Conservation (phyloP, 2,113 vertebrate genomes). For the Sorex araneus region DNA sequence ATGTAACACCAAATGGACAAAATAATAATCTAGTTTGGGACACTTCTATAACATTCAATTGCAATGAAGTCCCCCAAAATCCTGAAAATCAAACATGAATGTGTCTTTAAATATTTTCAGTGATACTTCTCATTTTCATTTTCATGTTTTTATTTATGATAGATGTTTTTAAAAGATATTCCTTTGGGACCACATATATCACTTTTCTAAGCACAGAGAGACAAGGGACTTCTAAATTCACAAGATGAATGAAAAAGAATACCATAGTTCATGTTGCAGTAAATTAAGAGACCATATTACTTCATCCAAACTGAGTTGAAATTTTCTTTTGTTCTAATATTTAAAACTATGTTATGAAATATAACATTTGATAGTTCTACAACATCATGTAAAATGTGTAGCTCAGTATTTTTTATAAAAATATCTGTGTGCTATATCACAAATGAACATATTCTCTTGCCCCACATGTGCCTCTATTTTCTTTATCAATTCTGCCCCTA, state of each 20-base stretch:
- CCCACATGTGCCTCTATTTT: neutral
- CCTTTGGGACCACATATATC: neutral
- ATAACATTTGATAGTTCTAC: neutral
- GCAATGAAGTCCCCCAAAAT: neutral
- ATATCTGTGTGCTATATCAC: neutral
- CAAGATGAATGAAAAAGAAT: slow-evolving; percentile 1
- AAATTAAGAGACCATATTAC: slow-evolving; percentile 8
- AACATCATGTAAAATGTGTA: neutral
- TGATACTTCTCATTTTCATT: neutral
- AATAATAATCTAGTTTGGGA: neutral
- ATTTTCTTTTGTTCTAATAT: slow-evolving; percentile 26
- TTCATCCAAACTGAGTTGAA: neutral
- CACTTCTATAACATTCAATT: neutral
- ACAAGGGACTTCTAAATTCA: neutral
- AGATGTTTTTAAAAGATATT: neutral
- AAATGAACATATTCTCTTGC: neutral
- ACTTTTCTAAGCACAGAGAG: neutral
- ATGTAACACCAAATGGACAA: neutral
- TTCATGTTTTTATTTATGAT: slow-evolving; percentile 1
- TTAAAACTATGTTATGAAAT: neutral
- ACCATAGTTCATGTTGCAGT: neutral
- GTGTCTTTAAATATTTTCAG: neutral
- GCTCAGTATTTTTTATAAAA: slow-evolving; percentile 44
- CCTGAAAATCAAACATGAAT: slow-evolving; percentile 53
- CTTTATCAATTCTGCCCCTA: neutral